Evolutionary conservation across 1,140 invertebrate species (phyloP), one percentile per base, ranked within the genome.

Genomic region (Pseudobourletiella spinata): DNA sequence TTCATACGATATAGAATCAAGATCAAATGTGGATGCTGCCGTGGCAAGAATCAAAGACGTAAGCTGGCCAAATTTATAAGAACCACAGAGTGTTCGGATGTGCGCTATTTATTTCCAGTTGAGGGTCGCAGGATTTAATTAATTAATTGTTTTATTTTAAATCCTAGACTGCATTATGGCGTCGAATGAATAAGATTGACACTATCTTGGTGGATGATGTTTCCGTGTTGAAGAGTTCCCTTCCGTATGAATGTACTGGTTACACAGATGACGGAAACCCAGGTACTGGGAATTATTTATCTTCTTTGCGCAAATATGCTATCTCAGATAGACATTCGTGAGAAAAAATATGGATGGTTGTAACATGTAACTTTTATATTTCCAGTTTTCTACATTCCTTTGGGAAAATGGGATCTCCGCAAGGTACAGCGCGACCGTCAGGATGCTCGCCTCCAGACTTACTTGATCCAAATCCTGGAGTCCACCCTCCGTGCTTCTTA

Each of bases 241-340:
- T 54, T 26, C 50, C 50, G 3, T 54, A 54, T 54, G 50, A 54
- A 54, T 54, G 50, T 18, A 54, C 50, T 28, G 50, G 50, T 14
- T 26, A 25, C 26, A 54, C 50, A 15, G 50, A 11, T 14, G 25
- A 28, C 20, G 50, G 50, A 54, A 54, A 54, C 20, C 50, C 50
- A 11, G 50, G 50, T 54, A n/a, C n/a, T n/a, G n/a, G n/a, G n/a
- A n/a, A n/a, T n/a, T n/a, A n/a, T n/a, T n/a, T n/a, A n/a, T n/a
- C n/a, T n/a, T n/a, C n/a, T n/a, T n/a, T n/a, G n/a, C n/a, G n/a
- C n/a, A n/a, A n/a, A n/a, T n/a, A n/a, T n/a, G n/a, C n/a, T n/a
- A n/a, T n/a, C n/a, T n/a, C n/a, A n/a, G n/a, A n/a, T n/a, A n/a
- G n/a, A n/a, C n/a, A n/a, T n/a, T n/a, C n/a, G n/a, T n/a, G n/a